Percentiles rank a stretch among this genome's conserved stretches.
phyloP scores from a whole-genome alignment of 2,797 vertebrate genomes.

The Adrianichthys oophorus region DNA sequence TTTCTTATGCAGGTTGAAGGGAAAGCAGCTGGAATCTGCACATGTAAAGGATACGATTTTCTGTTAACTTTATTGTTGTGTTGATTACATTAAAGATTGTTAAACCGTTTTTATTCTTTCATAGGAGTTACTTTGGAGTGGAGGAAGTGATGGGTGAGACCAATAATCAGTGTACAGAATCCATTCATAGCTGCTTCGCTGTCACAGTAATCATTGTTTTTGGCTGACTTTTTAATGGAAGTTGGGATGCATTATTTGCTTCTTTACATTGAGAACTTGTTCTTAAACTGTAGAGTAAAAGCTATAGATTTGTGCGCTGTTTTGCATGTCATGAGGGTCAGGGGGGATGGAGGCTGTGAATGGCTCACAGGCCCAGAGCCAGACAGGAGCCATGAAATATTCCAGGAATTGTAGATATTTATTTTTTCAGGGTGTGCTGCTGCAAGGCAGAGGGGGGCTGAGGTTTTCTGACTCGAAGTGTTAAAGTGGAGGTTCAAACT shows the following conservation, averaged over 20 bases:
- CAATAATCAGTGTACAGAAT: too few relatives aligned
- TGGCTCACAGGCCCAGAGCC: conserved; percentile 20
- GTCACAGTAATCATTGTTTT: too few relatives aligned
- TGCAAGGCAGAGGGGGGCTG: conserved; percentile 10
- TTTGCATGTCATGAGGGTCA: not conserved
- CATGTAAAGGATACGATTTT: too few relatives aligned
- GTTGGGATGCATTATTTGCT: not conserved
- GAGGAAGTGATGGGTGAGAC: too few relatives aligned
- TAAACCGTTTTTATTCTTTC: too few relatives aligned
- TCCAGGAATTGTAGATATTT: conserved; percentile 45
- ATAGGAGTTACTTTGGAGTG: too few relatives aligned
- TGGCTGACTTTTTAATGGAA: too few relatives aligned
- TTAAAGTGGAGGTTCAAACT: conserved; percentile 22
- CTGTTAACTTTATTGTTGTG: not conserved
- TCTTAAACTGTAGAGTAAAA: conserved; percentile 2
- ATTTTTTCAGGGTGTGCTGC: conserved; percentile 35
- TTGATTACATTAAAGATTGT: too few relatives aligned
- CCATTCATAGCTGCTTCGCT: too few relatives aligned
- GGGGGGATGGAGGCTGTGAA: not conserved
- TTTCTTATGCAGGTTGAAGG: not conserved
- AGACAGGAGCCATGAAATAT: conserved; percentile 30
- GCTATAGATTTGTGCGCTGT: not conserved
- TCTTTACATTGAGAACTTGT: not conserved
- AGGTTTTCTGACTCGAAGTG: conserved; percentile 9
- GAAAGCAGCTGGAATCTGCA: not conserved